Evolutionary conservation across 2,113 vertebrate genomes (phyloP).

Genomic region (Prietella phreatophila): DNA sequence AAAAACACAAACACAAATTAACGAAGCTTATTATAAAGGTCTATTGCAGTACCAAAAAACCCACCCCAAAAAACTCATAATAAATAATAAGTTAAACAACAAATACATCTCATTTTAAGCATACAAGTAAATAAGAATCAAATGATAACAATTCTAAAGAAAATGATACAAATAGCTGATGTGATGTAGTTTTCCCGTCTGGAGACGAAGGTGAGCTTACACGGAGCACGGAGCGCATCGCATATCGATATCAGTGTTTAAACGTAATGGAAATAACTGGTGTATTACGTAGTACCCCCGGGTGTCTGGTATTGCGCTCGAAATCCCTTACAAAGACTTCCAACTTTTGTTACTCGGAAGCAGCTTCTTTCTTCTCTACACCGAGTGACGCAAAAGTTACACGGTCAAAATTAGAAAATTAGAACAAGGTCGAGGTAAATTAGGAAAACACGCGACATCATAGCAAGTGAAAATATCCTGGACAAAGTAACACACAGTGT

Average conservation of each 20-base stretch:
- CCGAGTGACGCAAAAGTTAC: background rate
- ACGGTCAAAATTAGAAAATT: background rate
- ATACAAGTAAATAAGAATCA: background rate
- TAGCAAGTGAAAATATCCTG: background rate
- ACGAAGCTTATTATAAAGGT: background rate
- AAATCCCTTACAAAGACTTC: background rate
- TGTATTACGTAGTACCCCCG: background rate
- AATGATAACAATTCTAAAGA: background rate
- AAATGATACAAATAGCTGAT: background rate
- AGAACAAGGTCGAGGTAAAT: background rate
- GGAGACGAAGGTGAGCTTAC: background rate
- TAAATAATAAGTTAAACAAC: background rate
- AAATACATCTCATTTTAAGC: background rate
- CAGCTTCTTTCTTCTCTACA: background rate
- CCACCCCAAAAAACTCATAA: too few species aligned
- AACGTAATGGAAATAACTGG: background rate
- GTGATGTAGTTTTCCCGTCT: background rate
- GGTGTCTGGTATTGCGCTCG: background rate
- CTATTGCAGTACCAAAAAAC: background rate
- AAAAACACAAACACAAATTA: constrained; percentile 5
- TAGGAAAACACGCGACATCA: background rate
- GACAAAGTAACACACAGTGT: background rate
- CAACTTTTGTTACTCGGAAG: background rate
- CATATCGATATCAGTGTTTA: background rate
- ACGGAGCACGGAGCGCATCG: background rate